phyloP scores from a whole-genome alignment of 2,888 invertebrate species.

The Pomacea canaliculata region DNA sequence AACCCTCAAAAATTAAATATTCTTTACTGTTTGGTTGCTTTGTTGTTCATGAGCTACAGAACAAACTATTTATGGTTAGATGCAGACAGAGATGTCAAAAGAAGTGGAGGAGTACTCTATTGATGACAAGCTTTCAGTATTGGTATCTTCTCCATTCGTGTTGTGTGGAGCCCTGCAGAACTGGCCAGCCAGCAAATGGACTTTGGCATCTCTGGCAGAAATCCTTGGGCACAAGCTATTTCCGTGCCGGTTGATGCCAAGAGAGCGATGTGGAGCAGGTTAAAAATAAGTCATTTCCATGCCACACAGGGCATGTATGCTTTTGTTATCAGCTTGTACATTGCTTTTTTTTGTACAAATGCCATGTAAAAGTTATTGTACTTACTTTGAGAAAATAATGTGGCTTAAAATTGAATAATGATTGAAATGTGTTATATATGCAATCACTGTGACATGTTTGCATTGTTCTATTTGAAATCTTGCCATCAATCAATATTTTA shows the following conservation, averaged over 20 bases:
- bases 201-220: constrained; percentile 41
- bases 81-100: no score
- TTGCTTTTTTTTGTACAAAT: no score
- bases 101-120: no score
- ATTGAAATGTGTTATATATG: neutral
- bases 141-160: constrained; percentile 37
- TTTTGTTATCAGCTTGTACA: no score
- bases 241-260: constrained; percentile 51
- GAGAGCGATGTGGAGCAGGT: constrained; percentile 1
- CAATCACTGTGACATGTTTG: no score
- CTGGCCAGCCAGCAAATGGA: constrained; percentile 58
- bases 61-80: no score
- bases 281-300: neutral
- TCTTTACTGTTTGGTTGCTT: no score
- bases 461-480: neutral
- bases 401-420: neutral
- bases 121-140: neutral
- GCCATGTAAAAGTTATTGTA: no score
- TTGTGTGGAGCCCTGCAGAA: constrained; percentile 36
- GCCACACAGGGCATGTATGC: neutral
- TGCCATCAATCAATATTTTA: neutral
- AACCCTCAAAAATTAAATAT: no score
- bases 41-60: no score
- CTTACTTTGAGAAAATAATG: no score
- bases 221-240: constrained; percentile 43